Conservation (phyloP, 2,888 invertebrate genomes). For the Luffia ferchaultella region DNA sequence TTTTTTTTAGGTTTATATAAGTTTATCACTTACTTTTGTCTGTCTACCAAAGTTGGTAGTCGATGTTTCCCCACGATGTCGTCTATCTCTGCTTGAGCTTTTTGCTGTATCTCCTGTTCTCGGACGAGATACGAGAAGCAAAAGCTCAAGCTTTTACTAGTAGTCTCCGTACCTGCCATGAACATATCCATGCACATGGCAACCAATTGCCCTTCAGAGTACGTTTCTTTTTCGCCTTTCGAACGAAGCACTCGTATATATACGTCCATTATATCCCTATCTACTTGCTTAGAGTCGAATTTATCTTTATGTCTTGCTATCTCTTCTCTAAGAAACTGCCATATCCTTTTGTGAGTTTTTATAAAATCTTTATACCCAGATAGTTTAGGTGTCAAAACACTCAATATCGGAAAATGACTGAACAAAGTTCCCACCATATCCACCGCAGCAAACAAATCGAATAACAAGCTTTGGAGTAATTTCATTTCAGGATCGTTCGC, state of each 20-base stretch:
- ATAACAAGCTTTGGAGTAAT: constrained; percentile 72
- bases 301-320: constrained; percentile 74
- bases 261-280: constrained; percentile 83
- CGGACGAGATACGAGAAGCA: constrained; percentile 77
- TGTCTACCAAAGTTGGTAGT: constrained; percentile 74
- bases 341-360: constrained; percentile 73
- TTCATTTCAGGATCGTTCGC: constrained; percentile 74
- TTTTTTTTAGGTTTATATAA: too few relatives aligned
- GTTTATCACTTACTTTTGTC: constrained; percentile 65
- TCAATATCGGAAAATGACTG: constrained; percentile 79
- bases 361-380: constrained; percentile 82
- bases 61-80: constrained; percentile 74
- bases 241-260: constrained; percentile 75
- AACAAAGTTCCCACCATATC: constrained; percentile 86
- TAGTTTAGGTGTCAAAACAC: constrained; percentile 74
- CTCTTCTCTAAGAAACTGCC: constrained; percentile 77
- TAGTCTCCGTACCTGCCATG: constrained; percentile 88
- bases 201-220: constrained; percentile 77
- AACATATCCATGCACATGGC: constrained; percentile 87
- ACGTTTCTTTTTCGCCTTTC: constrained; percentile 60
- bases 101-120: constrained; percentile 75
- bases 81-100: constrained; percentile 82
- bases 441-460: constrained; percentile 74
- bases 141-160: constrained; percentile 80
- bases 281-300: constrained; percentile 63